phyloP scores from a whole-genome alignment of 2,888 invertebrate species.

The Euplagia quadripunctaria region DNA sequence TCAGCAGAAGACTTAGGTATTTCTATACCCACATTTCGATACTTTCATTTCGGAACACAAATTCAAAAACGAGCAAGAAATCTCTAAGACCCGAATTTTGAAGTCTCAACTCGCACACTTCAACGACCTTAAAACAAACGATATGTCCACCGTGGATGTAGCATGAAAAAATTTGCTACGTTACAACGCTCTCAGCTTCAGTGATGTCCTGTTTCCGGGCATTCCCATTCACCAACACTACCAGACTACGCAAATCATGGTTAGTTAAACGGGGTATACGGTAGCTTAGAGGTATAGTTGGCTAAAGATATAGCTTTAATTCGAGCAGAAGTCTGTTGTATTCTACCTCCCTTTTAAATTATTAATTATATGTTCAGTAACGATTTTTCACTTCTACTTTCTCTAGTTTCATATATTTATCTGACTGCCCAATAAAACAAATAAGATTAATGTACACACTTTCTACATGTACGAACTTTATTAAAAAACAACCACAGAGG shows the following conservation, averaged over 20 bases:
- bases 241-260: background rate
- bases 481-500: slow-evolving; percentile 18
- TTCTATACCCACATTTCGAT: no score
- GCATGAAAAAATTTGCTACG: no score
- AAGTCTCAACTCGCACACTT: no score
- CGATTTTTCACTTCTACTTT: slow-evolving; percentile 7
- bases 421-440: background rate
- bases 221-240: no score
- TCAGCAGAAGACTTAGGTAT: no score
- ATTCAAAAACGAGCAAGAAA: no score
- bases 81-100: no score
- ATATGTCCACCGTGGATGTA: no score
- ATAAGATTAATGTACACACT: slow-evolving; percentile 14
- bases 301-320: background rate
- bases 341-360: background rate
- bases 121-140: no score
- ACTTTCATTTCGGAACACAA: no score
- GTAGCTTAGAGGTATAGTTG: background rate
- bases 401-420: background rate
- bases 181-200: background rate
- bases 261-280: background rate
- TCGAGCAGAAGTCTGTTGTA: background rate
- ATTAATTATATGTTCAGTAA: background rate
- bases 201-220: background rate
- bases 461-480: slow-evolving; percentile 19